phyloP scores from a whole-genome alignment of 2,113 vertebrate genomes.

The Labeo catla region DNA sequence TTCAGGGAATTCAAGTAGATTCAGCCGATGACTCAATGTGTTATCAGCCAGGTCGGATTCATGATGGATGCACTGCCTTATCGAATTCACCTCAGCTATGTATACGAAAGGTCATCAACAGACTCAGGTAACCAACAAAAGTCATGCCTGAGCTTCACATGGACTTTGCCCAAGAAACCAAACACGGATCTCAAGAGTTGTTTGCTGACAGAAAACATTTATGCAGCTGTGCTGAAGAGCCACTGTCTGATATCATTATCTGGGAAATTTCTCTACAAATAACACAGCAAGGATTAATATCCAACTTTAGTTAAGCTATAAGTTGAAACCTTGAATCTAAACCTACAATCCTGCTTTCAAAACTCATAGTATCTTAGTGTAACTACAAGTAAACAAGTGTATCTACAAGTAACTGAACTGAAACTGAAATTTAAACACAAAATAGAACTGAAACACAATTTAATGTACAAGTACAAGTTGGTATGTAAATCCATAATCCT shows the following conservation, averaged over 20 bases:
- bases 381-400: neutral
- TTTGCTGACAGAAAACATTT: constrained; percentile 47
- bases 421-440: too few relatives aligned
- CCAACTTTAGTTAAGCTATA: neutral
- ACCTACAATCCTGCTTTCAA: neutral
- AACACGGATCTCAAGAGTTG: constrained; percentile 16
- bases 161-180: constrained; percentile 31
- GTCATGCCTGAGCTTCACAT: neutral
- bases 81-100: constrained; percentile 22
- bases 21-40: neutral
- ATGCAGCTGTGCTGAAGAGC: constrained; percentile 9
- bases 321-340: neutral
- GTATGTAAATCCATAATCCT: neutral
- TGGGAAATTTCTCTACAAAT: neutral
- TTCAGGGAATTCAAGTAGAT: neutral
- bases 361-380: neutral
- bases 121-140: constrained; percentile 18
- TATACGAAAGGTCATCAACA: constrained; percentile 36
- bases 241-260: neutral
- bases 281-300: neutral
- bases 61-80: neutral
- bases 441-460: neutral
- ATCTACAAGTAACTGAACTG: neutral
- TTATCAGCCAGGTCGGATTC: neutral
- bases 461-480: neutral